Base-by-base conservation (phyloP, 2,888 invertebrate genomes). In the Phragmatobia fuliginosa region DNA sequence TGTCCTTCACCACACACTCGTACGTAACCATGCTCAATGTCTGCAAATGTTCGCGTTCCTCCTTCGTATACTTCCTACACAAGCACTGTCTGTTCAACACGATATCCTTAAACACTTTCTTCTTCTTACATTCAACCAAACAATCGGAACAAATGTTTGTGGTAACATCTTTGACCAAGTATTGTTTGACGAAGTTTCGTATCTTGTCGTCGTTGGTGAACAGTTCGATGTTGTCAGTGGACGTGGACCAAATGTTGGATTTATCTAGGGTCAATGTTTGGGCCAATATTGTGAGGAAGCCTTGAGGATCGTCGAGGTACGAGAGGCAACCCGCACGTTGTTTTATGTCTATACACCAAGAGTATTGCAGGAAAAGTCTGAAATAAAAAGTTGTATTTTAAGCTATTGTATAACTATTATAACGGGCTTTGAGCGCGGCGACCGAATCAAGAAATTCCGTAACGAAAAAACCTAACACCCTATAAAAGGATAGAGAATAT, bases 281-380 rank as follows among this genome's bases (percentile, higher is more conserved):
- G 0, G 98, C 97, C 65, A 98, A 92, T 68, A 98, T 95, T 77
- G 97, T 97, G 85, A 97, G 96, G 86, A 97, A 97, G 3, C 98
- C 97, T 82, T 96, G 95, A 1, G 98, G 98, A 94, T 99, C 99
- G 88, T 97, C 97, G 28, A 96, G 91, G 91, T 99, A 98, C 0
- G 98, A 98, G 11, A 99, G 95, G 85, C 98, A 98, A 18, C 99
- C 99, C 2, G 98, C 98, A 79, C 98, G 96, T 86, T 98, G 98
- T 87, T 99, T 99, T 21, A 99, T 97, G 86, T 97, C 97, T 56
- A 99, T 95, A 60, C 97, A 96, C 82, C 96, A 96, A 0, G 96
- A 96, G 81, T 96, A 96, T 66, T 96, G 94, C 0, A 98, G 89
- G 82, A 97, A 96, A 75, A 96, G 96, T 80, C 97, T 97, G 88